Conservation (phyloP, 1,140 invertebrate genomes). For the Bradysia coprophila region DNA sequence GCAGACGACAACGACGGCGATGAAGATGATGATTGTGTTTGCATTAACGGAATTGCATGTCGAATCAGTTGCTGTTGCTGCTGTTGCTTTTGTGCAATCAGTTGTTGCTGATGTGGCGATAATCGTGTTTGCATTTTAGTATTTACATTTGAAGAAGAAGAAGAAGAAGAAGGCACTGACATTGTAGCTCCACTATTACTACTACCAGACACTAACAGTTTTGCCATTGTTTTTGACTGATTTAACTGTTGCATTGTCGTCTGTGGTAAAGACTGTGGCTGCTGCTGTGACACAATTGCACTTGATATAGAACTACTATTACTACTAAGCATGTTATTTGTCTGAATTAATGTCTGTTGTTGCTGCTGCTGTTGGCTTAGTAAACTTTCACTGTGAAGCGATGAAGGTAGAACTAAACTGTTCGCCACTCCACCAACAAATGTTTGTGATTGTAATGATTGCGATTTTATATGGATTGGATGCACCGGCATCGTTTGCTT, state of each 20-base stretch:
- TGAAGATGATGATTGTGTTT: no score
- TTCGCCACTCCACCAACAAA: conserved; percentile 2
- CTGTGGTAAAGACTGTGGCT: not conserved
- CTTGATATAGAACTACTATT: not conserved
- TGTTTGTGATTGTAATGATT: not conserved
- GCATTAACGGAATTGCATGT: not conserved
- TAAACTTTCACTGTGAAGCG: no score
- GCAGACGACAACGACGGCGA: no score
- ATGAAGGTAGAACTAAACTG: no score
- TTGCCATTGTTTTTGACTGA: conserved; percentile 1
- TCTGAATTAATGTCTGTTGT: conserved; percentile 9
- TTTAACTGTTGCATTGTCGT: not conserved
- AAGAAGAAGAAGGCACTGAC: conserved; percentile 7
- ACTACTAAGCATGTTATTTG: not conserved
- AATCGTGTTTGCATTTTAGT: conserved; percentile 1
- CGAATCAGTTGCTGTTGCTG: not conserved
- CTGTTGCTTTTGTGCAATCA: conserved; percentile 1
- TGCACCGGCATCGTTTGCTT: conserved; percentile 1
- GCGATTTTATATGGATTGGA: not conserved
- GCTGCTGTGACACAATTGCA: not conserved
- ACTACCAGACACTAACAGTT: conserved; percentile 4
- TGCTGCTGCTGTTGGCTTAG: conserved; percentile 23
- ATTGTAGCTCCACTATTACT: conserved; percentile 2
- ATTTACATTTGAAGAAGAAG: conserved; percentile 5
- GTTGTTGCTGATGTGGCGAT: conserved; percentile 9